A percentile compares a stretch with the other conserved stretches of the same genome.
phyloP scores from a whole-genome alignment of 2,113 vertebrate species.

The Corythornis cristatus region DNA sequence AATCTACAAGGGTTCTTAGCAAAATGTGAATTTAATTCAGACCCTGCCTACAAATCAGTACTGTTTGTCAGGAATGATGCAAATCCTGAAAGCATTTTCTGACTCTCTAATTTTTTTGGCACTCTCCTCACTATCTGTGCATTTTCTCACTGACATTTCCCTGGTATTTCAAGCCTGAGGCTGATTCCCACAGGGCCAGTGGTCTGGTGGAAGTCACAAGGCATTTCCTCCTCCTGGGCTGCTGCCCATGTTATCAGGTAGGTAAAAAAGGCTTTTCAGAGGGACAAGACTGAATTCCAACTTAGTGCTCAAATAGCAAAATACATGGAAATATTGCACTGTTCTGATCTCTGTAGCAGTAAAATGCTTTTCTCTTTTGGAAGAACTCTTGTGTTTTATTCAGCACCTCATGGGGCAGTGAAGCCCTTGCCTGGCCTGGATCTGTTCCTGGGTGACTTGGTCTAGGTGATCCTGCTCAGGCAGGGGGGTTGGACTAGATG shows the following conservation, averaged over 20 bases:
- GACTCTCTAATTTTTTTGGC: background rate
- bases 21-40: background rate
- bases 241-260: slow-evolving; percentile 21
- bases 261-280: background rate
- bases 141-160: background rate
- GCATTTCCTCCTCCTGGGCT: slow-evolving; percentile 1
- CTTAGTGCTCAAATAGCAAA: background rate
- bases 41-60: background rate
- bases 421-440: background rate
- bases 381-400: background rate
- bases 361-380: background rate
- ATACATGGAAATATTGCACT: background rate
- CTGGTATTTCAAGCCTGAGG: background rate
- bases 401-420: background rate
- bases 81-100: slow-evolving; percentile 40
- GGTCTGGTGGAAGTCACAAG: slow-evolving; percentile 19
- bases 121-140: background rate
- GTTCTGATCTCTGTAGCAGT: background rate
- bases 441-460: too few species aligned
- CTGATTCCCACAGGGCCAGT: background rate
- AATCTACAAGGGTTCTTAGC: background rate
- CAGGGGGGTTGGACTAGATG: too few species aligned
- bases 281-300: background rate
- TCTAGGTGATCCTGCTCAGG: too few species aligned
- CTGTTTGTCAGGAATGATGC: background rate